Base-by-base conservation (phyloP, 2,113 vertebrate genomes). In the Ammodytes dubius region DNA sequence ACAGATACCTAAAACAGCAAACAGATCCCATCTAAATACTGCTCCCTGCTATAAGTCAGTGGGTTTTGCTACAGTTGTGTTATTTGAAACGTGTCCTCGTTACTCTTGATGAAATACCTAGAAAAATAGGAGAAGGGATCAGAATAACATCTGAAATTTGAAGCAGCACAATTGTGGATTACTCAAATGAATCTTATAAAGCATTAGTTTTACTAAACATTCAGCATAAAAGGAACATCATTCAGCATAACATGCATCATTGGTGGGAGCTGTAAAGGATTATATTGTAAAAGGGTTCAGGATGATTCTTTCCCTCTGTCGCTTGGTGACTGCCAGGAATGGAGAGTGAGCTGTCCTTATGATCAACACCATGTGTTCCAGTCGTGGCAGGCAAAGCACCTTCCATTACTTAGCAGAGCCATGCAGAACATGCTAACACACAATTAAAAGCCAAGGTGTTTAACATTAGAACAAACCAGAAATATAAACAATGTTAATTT, bases 351-450 rank as follows among this genome's bases (percentile, higher is more conserved):
- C 76, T 79, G 83, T 88, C 80, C 87, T 84, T 37, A 70, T 92
- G 84, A 93, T 90, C 69, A 89, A 91, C 83, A 88, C 86, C 92
- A 92, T 92, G 90, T 92, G 90, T 83, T 91, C 11, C 69, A 86
- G n/a, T 2, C 13, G 14, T 63, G 43, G 77, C 54, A 70, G 76
- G 53, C 68, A 46, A 68, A 57, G 64, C 4, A 39, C 71, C 50
- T 63, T 77, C 47, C 47, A n/a, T 88, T 40, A 59, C 50, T 76
- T 52, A 42, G 42, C 35, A 69, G 69, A 86, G 43, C 52, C 73
- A 70, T n/a, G 7, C 12, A 43, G n/a, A 68, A 81, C 56, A 77
- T 19, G 56, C 37, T 46, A 61, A 86, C 1, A 27, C n/a, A 39
- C 53, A 56, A 5, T 40, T 43, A 49, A 27, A 63, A 61, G 17